A percentile compares a stretch with the other conserved stretches of the same genome.
These are phyloP conservation scores for Tenthredo notha DNA, from an alignment of 2,888 invertebrate species.

Conservation along the genomic window DNA sequence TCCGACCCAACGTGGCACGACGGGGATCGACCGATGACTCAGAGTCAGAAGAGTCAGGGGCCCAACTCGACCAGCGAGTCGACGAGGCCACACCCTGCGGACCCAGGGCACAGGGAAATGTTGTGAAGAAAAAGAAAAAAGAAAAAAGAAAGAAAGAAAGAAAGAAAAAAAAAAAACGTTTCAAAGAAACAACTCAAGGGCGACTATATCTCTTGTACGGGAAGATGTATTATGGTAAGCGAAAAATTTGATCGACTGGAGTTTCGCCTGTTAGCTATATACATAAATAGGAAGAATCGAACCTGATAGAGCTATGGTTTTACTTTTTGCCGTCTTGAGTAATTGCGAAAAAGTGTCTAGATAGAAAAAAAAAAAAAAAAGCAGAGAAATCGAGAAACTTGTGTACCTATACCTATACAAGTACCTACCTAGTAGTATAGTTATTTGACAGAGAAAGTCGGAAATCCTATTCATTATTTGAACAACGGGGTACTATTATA, in stretches of 20 bases:
- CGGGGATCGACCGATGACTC: conserved; percentile 51
- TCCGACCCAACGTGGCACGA: conserved; percentile 35
- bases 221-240: neutral
- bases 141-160: neutral
- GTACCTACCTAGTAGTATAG: neutral
- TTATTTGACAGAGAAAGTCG: conserved; percentile 3
- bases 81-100: conserved; percentile 21
- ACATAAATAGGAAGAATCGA: neutral
- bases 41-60: conserved; percentile 22
- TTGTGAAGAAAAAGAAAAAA: neutral
- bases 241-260: neutral
- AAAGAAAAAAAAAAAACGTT: neutral
- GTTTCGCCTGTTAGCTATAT: neutral
- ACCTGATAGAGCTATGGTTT: neutral
- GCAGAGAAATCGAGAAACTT: neutral
- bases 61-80: conserved; percentile 26
- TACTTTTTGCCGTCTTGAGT: neutral
- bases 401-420: neutral
- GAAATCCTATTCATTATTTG: neutral
- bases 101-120: neutral
- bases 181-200: neutral
- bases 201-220: neutral
- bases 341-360: neutral
- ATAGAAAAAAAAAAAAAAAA: neutral
- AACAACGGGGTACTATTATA: neutral